Base-by-base conservation (phyloP, 1,140 invertebrate genomes). In the Eumaeus atala region DNA sequence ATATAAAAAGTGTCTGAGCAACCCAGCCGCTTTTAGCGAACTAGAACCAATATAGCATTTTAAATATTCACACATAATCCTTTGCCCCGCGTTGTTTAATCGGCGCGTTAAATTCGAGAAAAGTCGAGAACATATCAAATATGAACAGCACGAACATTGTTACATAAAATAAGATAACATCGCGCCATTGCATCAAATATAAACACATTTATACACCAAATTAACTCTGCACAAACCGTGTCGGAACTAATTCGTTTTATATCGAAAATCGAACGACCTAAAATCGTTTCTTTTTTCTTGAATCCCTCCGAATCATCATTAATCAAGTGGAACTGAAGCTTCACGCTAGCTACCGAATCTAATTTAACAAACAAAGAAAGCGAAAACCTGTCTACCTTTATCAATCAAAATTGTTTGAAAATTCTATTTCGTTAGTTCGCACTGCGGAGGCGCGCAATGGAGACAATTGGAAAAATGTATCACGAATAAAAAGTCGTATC, bases 391-490 rank as follows among this genome's bases (percentile, higher is more conserved):
- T 84, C 81, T 87, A 84, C 81, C 81, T 84, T 81, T 84, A 87
- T 87, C 81, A 84, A 84, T 87, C 81, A 84, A 84, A 87, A 82
- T 75, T 82, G 79, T 84, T 86, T 83, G 77, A 84, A 84, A 87
- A 84, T 84, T 84, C 77, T 82, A 84, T 87, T 81, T 72, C 74
- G 80, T 79, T 83, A 84, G 78, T 80, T 83, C 77, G 72, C 73
- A 77, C 62, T 74, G 70, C 62, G 67, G 72, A 77, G 70, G 68
- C 75, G 73, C 74, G 72, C 77, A 72, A 65, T 66, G 76, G 74
- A 84, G 80, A 84, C 81, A 84, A 84, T 87, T 81, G 84, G 81
- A 84, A 84, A 87, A 87, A 87, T 87, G 73, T 87, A 84, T 87
- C 81, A 84, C 75, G 81, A 84, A 77, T 83, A 87, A 84, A 84